Percentiles rank a stretch among this genome's conserved stretches.
These are phyloP conservation scores for Sepiola atlantica DNA, from an alignment of 2,888 invertebrate genomes.

Conservation along the genomic window DNA sequence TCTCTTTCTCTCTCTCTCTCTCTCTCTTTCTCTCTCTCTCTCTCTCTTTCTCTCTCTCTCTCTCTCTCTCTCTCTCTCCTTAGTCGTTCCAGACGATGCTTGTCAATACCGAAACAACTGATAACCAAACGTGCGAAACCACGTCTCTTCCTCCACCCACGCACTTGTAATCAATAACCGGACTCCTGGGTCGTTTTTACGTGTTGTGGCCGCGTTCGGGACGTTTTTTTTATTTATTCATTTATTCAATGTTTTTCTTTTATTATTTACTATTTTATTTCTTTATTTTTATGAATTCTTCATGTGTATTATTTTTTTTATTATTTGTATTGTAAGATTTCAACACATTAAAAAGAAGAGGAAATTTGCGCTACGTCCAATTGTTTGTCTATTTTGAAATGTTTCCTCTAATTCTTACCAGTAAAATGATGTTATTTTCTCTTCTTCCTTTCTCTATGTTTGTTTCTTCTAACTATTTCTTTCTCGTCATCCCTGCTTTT, in stretches of 20 bases:
- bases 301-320: too few species aligned
- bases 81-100: neutral
- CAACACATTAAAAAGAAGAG: neutral
- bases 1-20: too few species aligned
- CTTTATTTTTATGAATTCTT: neutral
- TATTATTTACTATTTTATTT: neutral
- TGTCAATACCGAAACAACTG: neutral
- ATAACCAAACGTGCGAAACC: neutral
- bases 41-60: too few species aligned
- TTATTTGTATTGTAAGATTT: neutral
- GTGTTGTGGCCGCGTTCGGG: neutral
- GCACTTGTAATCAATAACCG: neutral
- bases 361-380: too few species aligned
- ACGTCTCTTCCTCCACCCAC: neutral
- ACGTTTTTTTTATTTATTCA: neutral
- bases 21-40: too few species aligned
- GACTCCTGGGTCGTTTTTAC: slow-evolving; percentile 21
- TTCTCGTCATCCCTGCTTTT: too few species aligned
- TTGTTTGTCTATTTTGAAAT: too few species aligned
- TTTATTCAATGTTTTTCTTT: neutral
- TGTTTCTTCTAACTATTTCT: too few species aligned
- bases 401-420: too few species aligned
- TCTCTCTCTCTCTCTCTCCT: neutral
- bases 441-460: too few species aligned
- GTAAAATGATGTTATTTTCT: too few species aligned